phyloP scores from a whole-genome alignment of 2,888 invertebrate species.

The Meiosimyza platycephala region DNA sequence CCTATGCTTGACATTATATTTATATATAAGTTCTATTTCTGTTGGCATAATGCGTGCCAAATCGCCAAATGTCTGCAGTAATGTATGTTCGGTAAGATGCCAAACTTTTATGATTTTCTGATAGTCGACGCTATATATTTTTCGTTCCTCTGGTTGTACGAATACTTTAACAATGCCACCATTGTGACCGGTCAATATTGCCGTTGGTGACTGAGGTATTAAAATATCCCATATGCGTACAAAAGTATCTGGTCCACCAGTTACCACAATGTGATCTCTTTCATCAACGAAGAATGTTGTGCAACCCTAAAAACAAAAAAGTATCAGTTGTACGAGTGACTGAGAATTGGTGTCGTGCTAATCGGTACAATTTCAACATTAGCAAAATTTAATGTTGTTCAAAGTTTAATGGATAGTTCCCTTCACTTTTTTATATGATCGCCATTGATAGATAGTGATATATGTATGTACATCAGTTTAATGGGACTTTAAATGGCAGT shows the following conservation, averaged over 20 bases:
- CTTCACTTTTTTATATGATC: no score
- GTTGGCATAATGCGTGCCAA: constrained; percentile 74
- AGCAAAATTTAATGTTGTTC: no score
- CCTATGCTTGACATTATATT: constrained; percentile 76
- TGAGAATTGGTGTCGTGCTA: no score
- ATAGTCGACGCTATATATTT: constrained; percentile 78
- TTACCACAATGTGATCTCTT: constrained; percentile 72
- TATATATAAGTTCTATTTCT: constrained; percentile 71
- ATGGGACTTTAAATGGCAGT: no score
- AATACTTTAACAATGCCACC: constrained; percentile 76
- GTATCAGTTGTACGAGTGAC: no score
- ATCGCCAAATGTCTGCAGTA: constrained; percentile 77
- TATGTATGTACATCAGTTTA: no score
- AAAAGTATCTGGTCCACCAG: constrained; percentile 81
- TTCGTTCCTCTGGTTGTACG: constrained; percentile 74
- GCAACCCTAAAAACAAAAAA: constrained; percentile 68
- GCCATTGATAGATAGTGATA: no score
- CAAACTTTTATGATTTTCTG: constrained; percentile 81
- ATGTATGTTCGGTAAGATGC: constrained; percentile 75
- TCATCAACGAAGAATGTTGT: constrained; percentile 75
- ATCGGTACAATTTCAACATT: no score
- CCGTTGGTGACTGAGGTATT: constrained; percentile 75
- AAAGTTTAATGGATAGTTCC: no score
- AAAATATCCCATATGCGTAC: constrained; percentile 86
- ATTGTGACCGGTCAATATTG: constrained; percentile 77